Percentiles rank a stretch among this genome's conserved stretches.
These are phyloP conservation scores for Ophraella communa DNA, from an alignment of 2,888 invertebrate species.

Conservation along the genomic window DNA sequence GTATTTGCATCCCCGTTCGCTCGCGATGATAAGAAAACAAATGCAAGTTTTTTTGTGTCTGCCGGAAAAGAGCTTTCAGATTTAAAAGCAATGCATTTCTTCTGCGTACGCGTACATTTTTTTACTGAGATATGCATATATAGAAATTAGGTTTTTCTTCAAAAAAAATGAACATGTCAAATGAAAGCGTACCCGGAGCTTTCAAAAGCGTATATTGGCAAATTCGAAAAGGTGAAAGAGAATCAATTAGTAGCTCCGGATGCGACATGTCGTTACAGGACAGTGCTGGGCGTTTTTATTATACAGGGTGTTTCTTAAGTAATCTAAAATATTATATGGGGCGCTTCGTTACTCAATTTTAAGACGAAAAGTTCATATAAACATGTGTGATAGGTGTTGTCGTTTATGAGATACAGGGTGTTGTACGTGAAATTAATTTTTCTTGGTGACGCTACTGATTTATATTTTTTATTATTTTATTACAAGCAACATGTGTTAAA, in stretches of 20 bases:
- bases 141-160: background rate
- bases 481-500: too few relatives aligned
- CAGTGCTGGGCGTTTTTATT: background rate
- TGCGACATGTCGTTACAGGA: background rate
- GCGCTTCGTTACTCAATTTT: too few relatives aligned
- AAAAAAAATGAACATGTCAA: background rate
- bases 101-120: background rate
- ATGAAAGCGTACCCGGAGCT: constrained; percentile 7
- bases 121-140: constrained; percentile 11
- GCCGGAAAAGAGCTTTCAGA: constrained; percentile 16
- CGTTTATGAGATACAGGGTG: too few relatives aligned
- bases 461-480: too few relatives aligned
- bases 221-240: background rate
- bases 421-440: too few relatives aligned
- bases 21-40: too few relatives aligned
- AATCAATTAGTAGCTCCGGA: background rate
- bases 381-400: too few relatives aligned
- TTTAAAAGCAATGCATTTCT: constrained; percentile 20
- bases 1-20: too few relatives aligned
- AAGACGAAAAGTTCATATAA: too few relatives aligned
- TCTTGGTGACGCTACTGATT: too few relatives aligned
- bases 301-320: too few relatives aligned
- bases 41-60: background rate
- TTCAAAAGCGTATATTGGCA: constrained; percentile 1
- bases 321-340: too few relatives aligned